Base-by-base conservation (phyloP, 2,113 vertebrate species). In the Ailurus styani region DNA sequence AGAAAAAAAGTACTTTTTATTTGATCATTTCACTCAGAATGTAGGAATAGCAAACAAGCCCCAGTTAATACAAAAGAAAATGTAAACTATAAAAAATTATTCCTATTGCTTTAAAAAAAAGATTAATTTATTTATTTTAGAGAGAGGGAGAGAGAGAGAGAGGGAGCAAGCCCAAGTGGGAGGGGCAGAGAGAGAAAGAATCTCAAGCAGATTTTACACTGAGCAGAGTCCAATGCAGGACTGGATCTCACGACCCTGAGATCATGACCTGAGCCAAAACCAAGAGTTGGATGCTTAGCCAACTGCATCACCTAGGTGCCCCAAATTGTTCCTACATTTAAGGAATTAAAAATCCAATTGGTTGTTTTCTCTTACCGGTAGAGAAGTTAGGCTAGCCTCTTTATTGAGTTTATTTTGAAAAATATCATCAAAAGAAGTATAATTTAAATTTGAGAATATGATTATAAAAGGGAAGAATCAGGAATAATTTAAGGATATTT, bases 371-470 rank as follows among this genome's bases (percentile, higher is more conserved):
- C 29, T 91, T 85, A 50, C 57, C 20, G 83, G 31, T 75, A 72
- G 27, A 75, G 15, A 78, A 95, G 11, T 52, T 52, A 86, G 15
- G 3, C 20, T 90, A 42, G 31, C 40, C 29, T 25, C 29, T 60
- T 29, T 62, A 79, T 37, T 60, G 64, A 68, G 68, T 47, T 83
- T 73, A 87, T 96, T 72, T 95, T 90, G 52, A n/a, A 55, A 73
- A 90, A 84, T n/a, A 27, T 10, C 78, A 37, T 54, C 31, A 68
- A 93, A 93, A 96, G 25, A 85, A 45, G 75, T 27, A 37, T 64
- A 64, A 78, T 84, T 96, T 68, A 75, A 93, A 75, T 73, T 27
- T 93, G 42, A 92, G 37, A 97, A 42, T 77, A 45, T 60, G 42
- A 95, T 50, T 82, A 40, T 73, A 52, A 92, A 89, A 45, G 45